Percentiles rank a stretch among this genome's conserved stretches.
Conservation (phyloP, 2,888 invertebrate species). For the Amblyjoppa proteus region DNA sequence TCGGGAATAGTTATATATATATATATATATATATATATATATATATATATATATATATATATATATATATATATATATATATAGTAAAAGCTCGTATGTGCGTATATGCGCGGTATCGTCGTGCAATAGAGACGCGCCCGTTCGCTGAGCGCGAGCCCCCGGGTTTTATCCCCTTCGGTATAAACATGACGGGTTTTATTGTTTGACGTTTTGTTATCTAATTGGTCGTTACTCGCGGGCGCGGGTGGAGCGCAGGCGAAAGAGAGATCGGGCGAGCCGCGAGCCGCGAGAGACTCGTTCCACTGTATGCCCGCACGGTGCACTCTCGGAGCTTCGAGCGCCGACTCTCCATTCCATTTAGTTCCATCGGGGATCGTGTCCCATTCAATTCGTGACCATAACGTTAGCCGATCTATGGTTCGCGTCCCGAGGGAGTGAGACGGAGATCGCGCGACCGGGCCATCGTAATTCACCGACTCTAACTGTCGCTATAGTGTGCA, state of each 20-base stretch:
- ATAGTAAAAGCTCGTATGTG: constrained; percentile 22
- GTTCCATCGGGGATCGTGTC: constrained; percentile 68
- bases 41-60: not conserved
- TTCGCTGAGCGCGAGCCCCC: constrained; percentile 61
- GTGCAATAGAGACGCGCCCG: constrained; percentile 2
- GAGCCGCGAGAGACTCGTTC: constrained; percentile 73
- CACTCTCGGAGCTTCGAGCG: constrained; percentile 22
- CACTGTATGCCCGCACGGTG: constrained; percentile 52
- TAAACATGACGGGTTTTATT: constrained; percentile 82
- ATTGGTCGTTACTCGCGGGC: constrained; percentile 77
- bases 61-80: not conserved
- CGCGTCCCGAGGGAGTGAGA: constrained; percentile 26
- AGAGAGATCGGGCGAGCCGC: constrained; percentile 23
- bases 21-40: not conserved
- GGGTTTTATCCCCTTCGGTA: constrained; percentile 79
- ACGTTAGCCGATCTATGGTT: constrained; percentile 48
- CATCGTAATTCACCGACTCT: constrained; percentile 70
- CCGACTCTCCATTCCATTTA: constrained; percentile 67
- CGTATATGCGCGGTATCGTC: constrained; percentile 43
- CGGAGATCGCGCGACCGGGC: constrained; percentile 16
- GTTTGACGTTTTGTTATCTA: constrained; percentile 83
- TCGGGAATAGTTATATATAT: constrained; percentile 29
- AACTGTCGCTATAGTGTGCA: constrained; percentile 68
- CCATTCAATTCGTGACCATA: constrained; percentile 71
- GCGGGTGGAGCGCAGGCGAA: constrained; percentile 21